Conservation (phyloP, 2,797 vertebrate species). For the Cossypha dichroa region DNA sequence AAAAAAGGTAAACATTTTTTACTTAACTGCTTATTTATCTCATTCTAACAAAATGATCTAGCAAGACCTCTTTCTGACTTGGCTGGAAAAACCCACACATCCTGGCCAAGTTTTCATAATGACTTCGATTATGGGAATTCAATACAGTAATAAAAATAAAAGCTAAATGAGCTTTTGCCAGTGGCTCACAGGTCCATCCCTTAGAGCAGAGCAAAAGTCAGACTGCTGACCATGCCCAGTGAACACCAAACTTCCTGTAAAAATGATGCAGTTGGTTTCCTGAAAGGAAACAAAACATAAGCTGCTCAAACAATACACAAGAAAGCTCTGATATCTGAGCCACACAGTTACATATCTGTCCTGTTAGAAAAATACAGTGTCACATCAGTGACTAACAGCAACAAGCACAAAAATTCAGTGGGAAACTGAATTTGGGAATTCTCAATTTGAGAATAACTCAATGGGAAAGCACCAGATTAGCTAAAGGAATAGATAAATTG, state of each 20-base stretch:
- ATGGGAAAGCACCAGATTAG: background rate
- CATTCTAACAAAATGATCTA: background rate
- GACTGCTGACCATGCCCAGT: background rate
- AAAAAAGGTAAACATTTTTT: background rate
- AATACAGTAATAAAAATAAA: background rate
- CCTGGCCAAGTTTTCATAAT: background rate
- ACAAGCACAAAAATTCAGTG: background rate
- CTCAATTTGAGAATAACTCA: background rate
- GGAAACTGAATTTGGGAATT: background rate
- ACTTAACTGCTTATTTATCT: background rate
- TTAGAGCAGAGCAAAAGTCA: background rate
- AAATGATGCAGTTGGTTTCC: background rate
- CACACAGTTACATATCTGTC: background rate
- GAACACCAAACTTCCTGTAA: conserved; percentile 4
- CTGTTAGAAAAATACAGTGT: background rate
- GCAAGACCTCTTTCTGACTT: background rate
- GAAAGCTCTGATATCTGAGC: background rate
- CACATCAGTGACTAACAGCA: background rate
- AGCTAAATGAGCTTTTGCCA: background rate
- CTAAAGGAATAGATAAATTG: background rate
- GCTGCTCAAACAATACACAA: conserved; percentile 37
- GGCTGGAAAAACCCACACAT: background rate
- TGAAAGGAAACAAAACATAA: conserved; percentile 55
- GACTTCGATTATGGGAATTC: background rate
- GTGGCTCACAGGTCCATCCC: background rate